Percentiles rank a stretch among this genome's conserved stretches.
Conservation (phyloP, 2,797 vertebrate species). For the Falco columbarius region DNA sequence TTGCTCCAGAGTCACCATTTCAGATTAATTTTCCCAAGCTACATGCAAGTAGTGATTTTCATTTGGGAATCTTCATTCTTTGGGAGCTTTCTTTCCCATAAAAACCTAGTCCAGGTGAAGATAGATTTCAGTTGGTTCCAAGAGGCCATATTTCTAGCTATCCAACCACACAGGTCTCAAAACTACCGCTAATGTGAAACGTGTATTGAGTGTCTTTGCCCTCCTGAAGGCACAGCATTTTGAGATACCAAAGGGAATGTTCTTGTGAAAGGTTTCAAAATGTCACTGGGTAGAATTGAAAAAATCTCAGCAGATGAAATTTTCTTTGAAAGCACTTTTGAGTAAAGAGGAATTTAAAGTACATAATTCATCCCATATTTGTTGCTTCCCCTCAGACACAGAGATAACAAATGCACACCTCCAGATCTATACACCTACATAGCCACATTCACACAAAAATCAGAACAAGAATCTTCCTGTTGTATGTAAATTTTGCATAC, state of each 20-base stretch:
- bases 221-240: neutral
- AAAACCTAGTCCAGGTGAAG: neutral
- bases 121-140: neutral
- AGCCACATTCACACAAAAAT: neutral
- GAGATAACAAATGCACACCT: accelerated
- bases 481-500: neutral
- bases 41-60: neutral
- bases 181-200: neutral
- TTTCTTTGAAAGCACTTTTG: neutral
- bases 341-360: neutral
- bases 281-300: neutral
- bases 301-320: neutral
- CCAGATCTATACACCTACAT: neutral
- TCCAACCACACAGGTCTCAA: neutral
- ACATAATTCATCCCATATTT: neutral
- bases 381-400: neutral
- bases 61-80: neutral
- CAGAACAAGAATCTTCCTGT: neutral
- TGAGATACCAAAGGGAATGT: neutral
- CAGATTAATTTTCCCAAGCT: neutral
- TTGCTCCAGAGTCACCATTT: neutral
- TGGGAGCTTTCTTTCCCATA: neutral
- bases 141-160: neutral
- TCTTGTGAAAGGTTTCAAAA: neutral
- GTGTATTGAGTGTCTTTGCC: neutral